Conservation (phyloP, 1,140 invertebrate genomes). For the Pemphigus obesinymphae region DNA sequence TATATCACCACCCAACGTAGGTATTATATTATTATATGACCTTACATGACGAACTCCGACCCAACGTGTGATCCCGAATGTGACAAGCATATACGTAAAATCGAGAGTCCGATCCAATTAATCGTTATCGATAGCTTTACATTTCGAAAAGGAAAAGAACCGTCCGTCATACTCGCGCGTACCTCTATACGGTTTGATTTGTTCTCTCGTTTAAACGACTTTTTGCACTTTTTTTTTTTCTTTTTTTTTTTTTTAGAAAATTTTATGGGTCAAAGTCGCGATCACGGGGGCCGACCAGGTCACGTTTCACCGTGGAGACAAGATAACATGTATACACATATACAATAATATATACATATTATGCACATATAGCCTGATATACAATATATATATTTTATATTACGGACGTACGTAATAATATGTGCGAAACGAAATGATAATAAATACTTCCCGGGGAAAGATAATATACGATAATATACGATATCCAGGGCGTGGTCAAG, state of each 20-base stretch:
- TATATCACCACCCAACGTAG: too few species aligned
- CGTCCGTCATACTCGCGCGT: background rate
- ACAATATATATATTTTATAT: too few species aligned
- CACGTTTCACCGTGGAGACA: slow-evolving; percentile 14
- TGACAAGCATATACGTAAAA: background rate
- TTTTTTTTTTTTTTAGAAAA: too few species aligned
- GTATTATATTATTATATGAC: too few species aligned
- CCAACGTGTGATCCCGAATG: background rate
- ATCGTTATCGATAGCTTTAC: background rate
- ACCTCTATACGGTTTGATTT: background rate
- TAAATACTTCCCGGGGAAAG: slow-evolving; percentile 2
- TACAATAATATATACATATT: too few species aligned
- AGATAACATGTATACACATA: too few species aligned
- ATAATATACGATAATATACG: background rate
- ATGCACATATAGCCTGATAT: too few species aligned
- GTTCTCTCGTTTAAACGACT: background rate
- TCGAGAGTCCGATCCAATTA: background rate
- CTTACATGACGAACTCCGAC: background rate
- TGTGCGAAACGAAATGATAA: slow-evolving; percentile 2
- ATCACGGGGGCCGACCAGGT: background rate
- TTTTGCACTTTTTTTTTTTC: too few species aligned
- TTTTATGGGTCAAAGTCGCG: slow-evolving; percentile 21
- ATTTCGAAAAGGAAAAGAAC: background rate
- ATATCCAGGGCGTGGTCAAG: slow-evolving; percentile 17
- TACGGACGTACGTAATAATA: background rate